Percentiles rank a stretch among this genome's conserved stretches.
Evolutionary conservation across 2,113 vertebrate species (phyloP).

Genomic region (Gambusia affinis): DNA sequence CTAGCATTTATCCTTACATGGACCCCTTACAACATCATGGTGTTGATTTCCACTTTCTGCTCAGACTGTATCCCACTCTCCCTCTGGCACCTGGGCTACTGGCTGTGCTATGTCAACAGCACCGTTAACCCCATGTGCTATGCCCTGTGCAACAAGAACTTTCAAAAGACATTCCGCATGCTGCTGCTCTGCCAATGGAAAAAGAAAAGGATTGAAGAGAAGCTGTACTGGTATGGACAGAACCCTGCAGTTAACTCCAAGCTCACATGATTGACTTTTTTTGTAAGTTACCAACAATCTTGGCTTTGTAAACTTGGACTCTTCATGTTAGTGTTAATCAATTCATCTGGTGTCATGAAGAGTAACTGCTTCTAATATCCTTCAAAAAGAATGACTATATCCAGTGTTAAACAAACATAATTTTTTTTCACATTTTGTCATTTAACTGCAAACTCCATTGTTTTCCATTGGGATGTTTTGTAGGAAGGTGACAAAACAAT

Average conservation of each 20-base stretch:
- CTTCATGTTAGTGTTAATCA: slow-evolving; percentile 30
- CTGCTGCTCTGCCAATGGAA: slow-evolving; percentile 95
- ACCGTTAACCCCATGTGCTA: slow-evolving; percentile 99
- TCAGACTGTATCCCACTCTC: slow-evolving; percentile 92
- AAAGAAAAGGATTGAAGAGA: slow-evolving; percentile 88
- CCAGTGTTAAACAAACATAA: not conserved
- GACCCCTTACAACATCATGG: slow-evolving; percentile 99
- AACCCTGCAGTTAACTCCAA: slow-evolving; percentile 78
- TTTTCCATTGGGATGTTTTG: not conserved
- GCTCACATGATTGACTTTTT: slow-evolving; percentile 57
- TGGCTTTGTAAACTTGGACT: slow-evolving; percentile 36
- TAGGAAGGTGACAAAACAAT: not conserved
- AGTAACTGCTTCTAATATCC: slow-evolving; percentile 20
- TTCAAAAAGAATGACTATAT: slow-evolving; percentile 10
- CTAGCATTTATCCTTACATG: slow-evolving; percentile 98
- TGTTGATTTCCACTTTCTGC: slow-evolving; percentile 97
- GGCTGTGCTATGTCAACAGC: slow-evolving; percentile 98
- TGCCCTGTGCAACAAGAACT: slow-evolving; percentile 98
- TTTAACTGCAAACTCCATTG: not conserved
- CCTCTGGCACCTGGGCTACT: slow-evolving; percentile 98
- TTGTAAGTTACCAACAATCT: slow-evolving; percentile 25
- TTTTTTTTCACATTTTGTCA: not conserved
- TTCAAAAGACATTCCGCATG: slow-evolving; percentile 97
- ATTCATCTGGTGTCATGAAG: slow-evolving; percentile 24
- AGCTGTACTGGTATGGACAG: slow-evolving; percentile 89